Evolutionary conservation across 1,140 invertebrate genomes (phyloP), one percentile per base, ranked within the genome.

Genomic region (Drosophila simulans): DNA sequence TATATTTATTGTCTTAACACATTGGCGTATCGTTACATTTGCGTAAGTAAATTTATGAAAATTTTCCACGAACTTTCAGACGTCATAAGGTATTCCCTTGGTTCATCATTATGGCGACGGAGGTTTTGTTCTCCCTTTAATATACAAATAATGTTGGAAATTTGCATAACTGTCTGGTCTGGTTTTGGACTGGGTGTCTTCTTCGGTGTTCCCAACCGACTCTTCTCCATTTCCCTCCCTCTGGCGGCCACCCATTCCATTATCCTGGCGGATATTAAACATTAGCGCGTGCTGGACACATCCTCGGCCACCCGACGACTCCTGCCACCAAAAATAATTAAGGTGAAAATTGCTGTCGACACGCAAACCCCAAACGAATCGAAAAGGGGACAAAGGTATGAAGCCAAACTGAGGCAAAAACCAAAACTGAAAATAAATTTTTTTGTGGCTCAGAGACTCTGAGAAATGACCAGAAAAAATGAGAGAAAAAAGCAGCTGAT

Each of bases 321-420:
- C 52, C 59, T 66, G 46, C 65, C 65, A 69, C 52, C 66, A 80
- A 75, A 82, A 89, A 89, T 89, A 89, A 89, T 89, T 89, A 89
- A 89, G 84, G 85, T 84, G 84, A 89, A 89, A 89, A 89, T 89
- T 89, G 84, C 84, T 84, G 84, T 90, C 84, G 84, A 89, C 84
- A 89, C 84, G 84, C 84, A 77, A 89, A 4, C 55, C 45, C 42
- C 39, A 79, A 65, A 69, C 39, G 40, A 79, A 65, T 64, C 39
- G 40, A 52, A 62, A 62, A 62, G 49, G 55, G 34, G 15, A 31
- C 31, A 27, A 54, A 74, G 46, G 39, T 45, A 51, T 49, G 34
- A 53, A 51, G 46, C 39, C 31, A 65, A 43, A 11, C 46, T 45
- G 13, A 35, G 43, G 43, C 59, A 39, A 49, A 52, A 52, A 49